phyloP scores from a whole-genome alignment of 2,888 invertebrate genomes.

The Hirtodrosophila trivittata region DNA sequence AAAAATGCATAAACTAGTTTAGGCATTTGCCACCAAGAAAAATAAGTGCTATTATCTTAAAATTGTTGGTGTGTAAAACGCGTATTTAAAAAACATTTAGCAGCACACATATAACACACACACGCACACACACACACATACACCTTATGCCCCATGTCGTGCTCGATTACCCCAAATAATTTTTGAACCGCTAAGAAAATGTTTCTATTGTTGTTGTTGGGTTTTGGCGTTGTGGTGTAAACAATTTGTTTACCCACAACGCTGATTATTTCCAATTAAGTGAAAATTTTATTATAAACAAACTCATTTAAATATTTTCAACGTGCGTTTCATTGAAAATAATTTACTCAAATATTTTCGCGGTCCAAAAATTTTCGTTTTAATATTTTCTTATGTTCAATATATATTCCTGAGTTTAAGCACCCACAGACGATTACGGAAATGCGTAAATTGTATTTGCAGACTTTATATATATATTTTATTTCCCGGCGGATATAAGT shows the following conservation, averaged over 20 bases:
- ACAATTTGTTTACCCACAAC: constrained; percentile 62
- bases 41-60: constrained; percentile 12
- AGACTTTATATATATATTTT: constrained; percentile 45
- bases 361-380: constrained; percentile 50
- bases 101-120: constrained; percentile 15
- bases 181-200: constrained; percentile 42
- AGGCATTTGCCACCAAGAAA: constrained; percentile 14
- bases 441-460: constrained; percentile 61
- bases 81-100: constrained; percentile 67
- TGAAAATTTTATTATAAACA: constrained; percentile 80
- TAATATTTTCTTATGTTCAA: constrained; percentile 57
- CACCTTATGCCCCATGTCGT: constrained; percentile 69
- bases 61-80: constrained; percentile 5
- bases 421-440: constrained; percentile 36
- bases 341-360: constrained; percentile 59
- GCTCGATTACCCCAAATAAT: constrained; percentile 78
- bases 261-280: constrained; percentile 79
- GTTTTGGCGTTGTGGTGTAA: constrained; percentile 44
- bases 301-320: constrained; percentile 74
- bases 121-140: constrained; percentile 1
- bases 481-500: constrained; percentile 57
- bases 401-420: constrained; percentile 30
- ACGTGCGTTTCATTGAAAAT: constrained; percentile 67
- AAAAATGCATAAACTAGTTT: constrained; percentile 64
- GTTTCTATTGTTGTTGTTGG: constrained; percentile 31